These are phyloP conservation scores for Leucozona laternaria DNA, from an alignment of 2,888 invertebrate species.

Conservation along the genomic window DNA sequence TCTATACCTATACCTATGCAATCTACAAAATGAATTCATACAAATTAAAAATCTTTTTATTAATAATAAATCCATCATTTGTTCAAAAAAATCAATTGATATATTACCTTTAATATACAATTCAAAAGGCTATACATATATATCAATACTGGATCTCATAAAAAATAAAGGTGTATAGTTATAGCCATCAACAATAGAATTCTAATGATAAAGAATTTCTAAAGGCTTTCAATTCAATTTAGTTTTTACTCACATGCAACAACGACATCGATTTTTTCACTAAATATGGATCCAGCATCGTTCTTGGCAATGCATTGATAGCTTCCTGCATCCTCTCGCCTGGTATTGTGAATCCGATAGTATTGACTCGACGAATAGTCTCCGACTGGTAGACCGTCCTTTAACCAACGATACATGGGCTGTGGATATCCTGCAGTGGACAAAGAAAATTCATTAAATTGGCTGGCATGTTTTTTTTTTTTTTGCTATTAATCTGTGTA, in stretches of 20 bases:
- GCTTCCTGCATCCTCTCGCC: slow-evolving; percentile 92
- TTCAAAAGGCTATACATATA: neutral
- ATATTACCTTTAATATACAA: neutral
- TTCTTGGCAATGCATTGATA: slow-evolving; percentile 97
- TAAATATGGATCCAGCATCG: slow-evolving; percentile 95
- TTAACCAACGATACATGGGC: slow-evolving; percentile 96
- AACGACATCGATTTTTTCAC: slow-evolving; percentile 93
- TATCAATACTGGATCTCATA: neutral
- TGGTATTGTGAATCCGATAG: slow-evolving; percentile 92
- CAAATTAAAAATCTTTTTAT: too few relatives aligned
- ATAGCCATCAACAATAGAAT: slow-evolving; percentile 6
- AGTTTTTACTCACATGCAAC: slow-evolving; percentile 94
- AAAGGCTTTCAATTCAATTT: slow-evolving; percentile 36
- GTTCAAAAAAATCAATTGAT: neutral
- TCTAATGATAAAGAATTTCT: slow-evolving; percentile 22
- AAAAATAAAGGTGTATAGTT: slow-evolving; percentile 2
- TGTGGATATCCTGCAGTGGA: slow-evolving; percentile 91
- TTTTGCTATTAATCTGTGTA: neutral
- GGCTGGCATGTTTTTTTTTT: slow-evolving; percentile 7
- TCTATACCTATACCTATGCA: too few relatives aligned
- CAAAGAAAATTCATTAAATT: slow-evolving; percentile 33
- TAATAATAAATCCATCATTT: neutral
- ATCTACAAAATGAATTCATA: too few relatives aligned
- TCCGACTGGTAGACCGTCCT: slow-evolving; percentile 91
- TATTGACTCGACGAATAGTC: slow-evolving; percentile 93